phyloP scores from a whole-genome alignment of 1,140 invertebrate genomes.

The Ectropis grisescens region DNA sequence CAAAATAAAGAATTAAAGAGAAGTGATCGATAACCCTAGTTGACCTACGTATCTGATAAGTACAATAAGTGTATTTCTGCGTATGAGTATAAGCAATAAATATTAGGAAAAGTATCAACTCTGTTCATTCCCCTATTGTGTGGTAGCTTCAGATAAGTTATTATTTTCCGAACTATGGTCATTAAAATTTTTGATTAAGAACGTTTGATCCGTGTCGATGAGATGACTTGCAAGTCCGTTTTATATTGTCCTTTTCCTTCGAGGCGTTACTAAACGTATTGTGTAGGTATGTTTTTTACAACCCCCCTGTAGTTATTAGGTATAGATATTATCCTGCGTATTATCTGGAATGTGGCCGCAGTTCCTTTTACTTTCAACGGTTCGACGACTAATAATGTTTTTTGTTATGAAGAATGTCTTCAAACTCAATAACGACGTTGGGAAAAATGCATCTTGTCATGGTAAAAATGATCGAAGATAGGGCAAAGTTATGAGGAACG shows the following conservation, averaged over 20 bases:
- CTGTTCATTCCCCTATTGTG: too few relatives aligned
- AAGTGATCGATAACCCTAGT: too few relatives aligned
- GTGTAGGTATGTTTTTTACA: constrained; percentile 50
- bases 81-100: too few relatives aligned
- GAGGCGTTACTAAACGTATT: constrained; percentile 57
- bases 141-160: constrained; percentile 66
- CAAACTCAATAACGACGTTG: too few relatives aligned
- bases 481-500: too few relatives aligned
- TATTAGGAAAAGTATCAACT: too few relatives aligned
- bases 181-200: constrained; percentile 70
- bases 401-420: constrained; percentile 3
- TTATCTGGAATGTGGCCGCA: constrained; percentile 27
- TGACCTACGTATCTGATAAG: too few relatives aligned
- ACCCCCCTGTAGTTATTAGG: constrained; percentile 28
- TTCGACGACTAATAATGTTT: constrained; percentile 11
- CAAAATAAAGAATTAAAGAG: too few relatives aligned
- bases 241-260: constrained; percentile 45
- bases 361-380: constrained; percentile 14
- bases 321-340: constrained; percentile 40
- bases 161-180: constrained; percentile 69
- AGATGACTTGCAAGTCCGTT: constrained; percentile 52
- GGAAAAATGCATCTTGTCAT: too few relatives aligned
- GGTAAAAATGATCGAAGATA: too few relatives aligned
- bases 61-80: too few relatives aligned
- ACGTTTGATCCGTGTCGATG: constrained; percentile 63